Evolutionary conservation across 2,888 invertebrate genomes (phyloP), one percentile per base, ranked within the genome.

Genomic region (Temnothorax ravouxi): DNA sequence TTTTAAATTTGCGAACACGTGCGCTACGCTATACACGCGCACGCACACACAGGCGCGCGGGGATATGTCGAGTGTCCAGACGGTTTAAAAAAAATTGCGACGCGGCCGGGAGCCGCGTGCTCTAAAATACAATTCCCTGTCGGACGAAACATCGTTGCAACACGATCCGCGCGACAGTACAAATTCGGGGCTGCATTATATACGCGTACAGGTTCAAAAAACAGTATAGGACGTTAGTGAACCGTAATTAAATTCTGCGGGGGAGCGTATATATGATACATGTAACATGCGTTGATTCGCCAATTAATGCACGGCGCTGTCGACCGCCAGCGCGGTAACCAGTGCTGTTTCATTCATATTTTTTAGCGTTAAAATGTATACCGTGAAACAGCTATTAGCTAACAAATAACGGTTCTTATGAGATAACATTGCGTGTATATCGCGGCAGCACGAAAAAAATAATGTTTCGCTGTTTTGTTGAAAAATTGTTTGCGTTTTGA

Each of bases 81-180:
- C 47, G 71, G 79, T 71, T 79, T 21, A 18, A 79, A 71, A 56
- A 79, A 79, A 79, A 59, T 79, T 71, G 59, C 79, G 59, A 59
- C 79, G 71, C 52, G 47, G 13, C 69, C 64, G 34, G 69, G 29
- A 77, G 25, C 71, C 59, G 59, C 15, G 44, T 18, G 59, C 79
- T 79, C 71, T 79, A 79, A 79, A 79, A 85, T 79, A 82, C 62
- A 84, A 82, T 85, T 84, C 85, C 67, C 83, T 34, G 62, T 79
- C 61, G 75, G 75, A 83, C 85, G 87, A 77, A 75, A 88, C 79
- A 75, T 75, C 66, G 66, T 79, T 71, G 79, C 71, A 71, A 79
- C 79, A 71, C 47, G 79, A 79, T 59, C 47, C 79, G 72, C 71
- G 72, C 72, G 71, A 71, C 79, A 38, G 71, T 59, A 59, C 79